Percentiles rank a stretch among this genome's conserved stretches.
These are phyloP conservation scores for Lucilia cuprina DNA, from an alignment of 1,140 invertebrate genomes.

Conservation along the genomic window DNA sequence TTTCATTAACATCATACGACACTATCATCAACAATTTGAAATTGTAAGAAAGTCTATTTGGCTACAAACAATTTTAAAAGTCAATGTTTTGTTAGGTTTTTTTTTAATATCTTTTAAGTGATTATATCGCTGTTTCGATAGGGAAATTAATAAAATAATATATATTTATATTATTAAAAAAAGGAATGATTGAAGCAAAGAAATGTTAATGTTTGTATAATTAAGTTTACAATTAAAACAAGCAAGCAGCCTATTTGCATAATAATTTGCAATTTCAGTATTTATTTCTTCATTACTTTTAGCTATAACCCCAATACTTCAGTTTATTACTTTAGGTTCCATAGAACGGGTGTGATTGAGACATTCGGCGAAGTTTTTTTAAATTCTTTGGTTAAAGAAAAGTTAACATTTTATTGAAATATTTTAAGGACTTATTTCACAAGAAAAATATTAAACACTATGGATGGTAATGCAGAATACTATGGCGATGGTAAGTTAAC, in stretches of 20 bases:
- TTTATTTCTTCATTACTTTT: background rate
- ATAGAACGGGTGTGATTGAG: background rate
- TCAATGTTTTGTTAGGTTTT: background rate
- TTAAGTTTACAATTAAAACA: background rate
- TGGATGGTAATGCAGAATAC: background rate
- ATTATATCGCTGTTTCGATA: no score
- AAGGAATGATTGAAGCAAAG: background rate
- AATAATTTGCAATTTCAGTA: background rate
- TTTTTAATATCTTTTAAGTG: background rate
- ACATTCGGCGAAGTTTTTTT: background rate
- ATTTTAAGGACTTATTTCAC: background rate
- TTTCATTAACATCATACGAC: background rate
- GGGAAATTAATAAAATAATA: no score
- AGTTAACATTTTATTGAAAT: background rate
- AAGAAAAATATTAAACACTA: background rate
- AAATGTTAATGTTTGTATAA: background rate
- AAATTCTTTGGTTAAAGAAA: background rate
- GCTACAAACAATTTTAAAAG: background rate
- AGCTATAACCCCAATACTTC: background rate
- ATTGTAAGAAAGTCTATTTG: background rate
- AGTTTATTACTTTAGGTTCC: background rate
- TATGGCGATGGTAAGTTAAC: background rate
- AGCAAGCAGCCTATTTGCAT: background rate
- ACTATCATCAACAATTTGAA: background rate
- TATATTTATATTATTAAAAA: background rate